Conservation (phyloP, 2,113 vertebrate genomes). For the Triplophysa siluroides region DNA sequence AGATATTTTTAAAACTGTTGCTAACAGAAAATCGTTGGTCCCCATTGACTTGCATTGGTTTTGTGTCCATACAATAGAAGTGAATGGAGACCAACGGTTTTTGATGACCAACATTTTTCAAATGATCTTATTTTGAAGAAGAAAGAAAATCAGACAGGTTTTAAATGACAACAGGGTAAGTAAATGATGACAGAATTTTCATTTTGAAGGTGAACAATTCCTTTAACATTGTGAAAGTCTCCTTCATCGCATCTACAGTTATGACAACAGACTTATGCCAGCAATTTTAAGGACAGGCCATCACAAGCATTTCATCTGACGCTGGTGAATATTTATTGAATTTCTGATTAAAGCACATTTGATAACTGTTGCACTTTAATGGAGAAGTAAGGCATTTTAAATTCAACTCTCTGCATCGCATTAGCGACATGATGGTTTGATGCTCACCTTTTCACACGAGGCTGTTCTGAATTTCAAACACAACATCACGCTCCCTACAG, state of each 20-base stretch:
- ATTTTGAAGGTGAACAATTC: too few relatives aligned
- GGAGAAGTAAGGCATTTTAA: not conserved
- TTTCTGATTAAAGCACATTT: not conserved
- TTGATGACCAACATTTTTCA: too few relatives aligned
- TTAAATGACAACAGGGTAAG: too few relatives aligned
- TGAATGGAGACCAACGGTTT: too few relatives aligned
- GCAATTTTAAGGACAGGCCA: not conserved
- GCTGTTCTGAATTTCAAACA: not conserved
- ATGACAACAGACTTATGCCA: not conserved
- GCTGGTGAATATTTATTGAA: conserved; percentile 15
- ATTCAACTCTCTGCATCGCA: not conserved
- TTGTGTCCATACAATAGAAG: too few relatives aligned
- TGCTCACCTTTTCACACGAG: not conserved
- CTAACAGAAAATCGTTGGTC: too few relatives aligned
- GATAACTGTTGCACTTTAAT: conserved; percentile 11
- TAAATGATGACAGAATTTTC: too few relatives aligned
- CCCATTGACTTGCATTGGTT: too few relatives aligned
- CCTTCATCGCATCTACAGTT: not conserved
- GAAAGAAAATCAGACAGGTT: too few relatives aligned
- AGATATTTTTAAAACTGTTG: too few relatives aligned
- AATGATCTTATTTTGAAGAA: too few relatives aligned
- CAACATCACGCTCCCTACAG: too few relatives aligned
- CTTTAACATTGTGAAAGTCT: not conserved
- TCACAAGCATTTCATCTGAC: not conserved
- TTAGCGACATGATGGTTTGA: not conserved